Evolutionary conservation across 2,888 invertebrate species (phyloP), one percentile per base, ranked within the genome.

Genomic region (Eristalis arbustorum): DNA sequence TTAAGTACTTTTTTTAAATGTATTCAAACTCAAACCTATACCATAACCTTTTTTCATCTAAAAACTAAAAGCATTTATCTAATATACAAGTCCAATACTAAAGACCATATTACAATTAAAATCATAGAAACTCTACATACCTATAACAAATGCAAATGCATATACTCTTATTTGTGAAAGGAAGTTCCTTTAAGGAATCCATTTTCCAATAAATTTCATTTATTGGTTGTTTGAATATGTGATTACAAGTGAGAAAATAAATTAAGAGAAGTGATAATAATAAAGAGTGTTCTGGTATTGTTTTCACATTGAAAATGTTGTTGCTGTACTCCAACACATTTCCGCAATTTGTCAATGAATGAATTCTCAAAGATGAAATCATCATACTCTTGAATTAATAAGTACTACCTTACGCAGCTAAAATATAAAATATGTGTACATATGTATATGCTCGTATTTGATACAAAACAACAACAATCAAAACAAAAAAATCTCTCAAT

Each of bases 311-410:
- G 42, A 22, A 62, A 40, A 67, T 71, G 78, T 83, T 79, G 74
- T 69, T 76, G 80, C 34, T 64, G 77, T 62, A 63, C 59, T 64
- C 66, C 62, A 84, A 68, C 37, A 80, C 56, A 77, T 77, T 87
- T 83, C 66, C 77, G 68, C 87, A 71, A 59, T 72, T 88, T 80
- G 62, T 74, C 66, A 59, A 78, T 79, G 76, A 88, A 88, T 88
- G 84, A 81, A 85, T 77, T 81, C 62, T 63, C 67, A 57, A 84
- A 80, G 77, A 88, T 88, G 88, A 89, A 89, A 88, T 88, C 89
- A 89, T 89, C 84, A 31, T 77, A 82, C 82, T 77, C 68, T 88
- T 89, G 75, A 78, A 82, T 68, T 61, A 74, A 80, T 69, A 77
- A 79, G 57, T 42, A 72, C 31, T 69, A 76, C 57, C 34, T 23